These are phyloP conservation scores for Vespertilio murinus DNA, from an alignment of 2,797 vertebrate species.

Conservation along the genomic window DNA sequence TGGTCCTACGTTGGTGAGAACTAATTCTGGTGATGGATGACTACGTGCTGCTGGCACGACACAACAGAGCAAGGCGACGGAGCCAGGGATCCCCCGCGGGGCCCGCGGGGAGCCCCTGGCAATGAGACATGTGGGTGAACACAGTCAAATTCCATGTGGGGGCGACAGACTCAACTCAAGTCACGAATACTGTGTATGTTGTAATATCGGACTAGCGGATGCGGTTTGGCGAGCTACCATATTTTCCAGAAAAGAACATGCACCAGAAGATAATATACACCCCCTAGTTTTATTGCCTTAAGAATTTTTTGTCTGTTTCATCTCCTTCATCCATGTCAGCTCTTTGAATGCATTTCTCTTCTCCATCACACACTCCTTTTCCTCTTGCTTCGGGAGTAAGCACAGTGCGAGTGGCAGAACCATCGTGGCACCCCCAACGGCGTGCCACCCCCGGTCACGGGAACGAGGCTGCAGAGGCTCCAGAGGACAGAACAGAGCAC, in stretches of 20 bases:
- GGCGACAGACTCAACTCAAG: constrained; percentile 85
- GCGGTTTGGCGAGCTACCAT: constrained; percentile 81
- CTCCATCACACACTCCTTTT: background rate
- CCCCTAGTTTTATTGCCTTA: constrained; percentile 87
- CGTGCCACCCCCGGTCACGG: constrained; percentile 79
- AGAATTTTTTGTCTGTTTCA: constrained; percentile 74
- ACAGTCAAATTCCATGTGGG: constrained; percentile 87
- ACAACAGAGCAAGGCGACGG: constrained; percentile 51
- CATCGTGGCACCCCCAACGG: constrained; percentile 76
- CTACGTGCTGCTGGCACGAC: constrained; percentile 82
- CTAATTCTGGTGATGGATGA: constrained; percentile 83
- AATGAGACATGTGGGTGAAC: constrained; percentile 83
- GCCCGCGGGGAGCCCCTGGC: constrained; percentile 82
- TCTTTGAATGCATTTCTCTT: constrained; percentile 30
- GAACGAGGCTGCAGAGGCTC: constrained; percentile 81
- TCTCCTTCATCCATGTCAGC: constrained; percentile 53
- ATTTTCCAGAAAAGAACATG: constrained; percentile 85
- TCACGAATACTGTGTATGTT: constrained; percentile 86
- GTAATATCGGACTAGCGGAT: constrained; percentile 82
- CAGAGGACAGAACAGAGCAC: constrained; percentile 81
- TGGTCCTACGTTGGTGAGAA: constrained; percentile 81
- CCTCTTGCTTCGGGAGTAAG: constrained; percentile 64
- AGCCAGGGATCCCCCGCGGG: background rate
- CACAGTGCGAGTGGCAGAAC: constrained; percentile 81
- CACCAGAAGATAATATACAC: constrained; percentile 84